Conservation (phyloP, 1,140 invertebrate genomes). For the Bombus picipes region DNA sequence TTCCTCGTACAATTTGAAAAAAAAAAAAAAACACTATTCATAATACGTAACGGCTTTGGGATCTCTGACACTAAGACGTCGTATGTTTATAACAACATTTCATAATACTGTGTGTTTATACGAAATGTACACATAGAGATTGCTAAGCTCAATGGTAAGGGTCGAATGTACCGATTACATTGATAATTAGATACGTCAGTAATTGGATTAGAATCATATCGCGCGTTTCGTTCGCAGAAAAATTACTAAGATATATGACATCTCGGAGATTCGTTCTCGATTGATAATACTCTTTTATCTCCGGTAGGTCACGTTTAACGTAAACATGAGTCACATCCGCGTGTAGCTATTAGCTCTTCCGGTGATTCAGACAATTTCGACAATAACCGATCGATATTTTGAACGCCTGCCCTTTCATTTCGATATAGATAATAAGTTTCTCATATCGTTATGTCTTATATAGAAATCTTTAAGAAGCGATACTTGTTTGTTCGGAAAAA, state of each 20-base stretch:
- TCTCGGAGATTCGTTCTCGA: neutral
- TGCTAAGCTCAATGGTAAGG: neutral
- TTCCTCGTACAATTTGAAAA: neutral
- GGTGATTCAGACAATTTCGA: neutral
- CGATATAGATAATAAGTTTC: neutral
- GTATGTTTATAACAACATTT: too few relatives aligned
- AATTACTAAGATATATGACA: neutral
- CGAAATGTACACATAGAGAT: too few relatives aligned
- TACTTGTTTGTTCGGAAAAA: neutral
- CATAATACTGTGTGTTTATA: neutral
- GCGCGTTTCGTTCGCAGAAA: neutral
- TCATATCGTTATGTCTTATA: neutral
- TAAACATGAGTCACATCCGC: slow-evolving; percentile 22
- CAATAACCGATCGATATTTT: neutral
- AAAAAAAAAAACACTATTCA: neutral
- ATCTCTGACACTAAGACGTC: neutral
- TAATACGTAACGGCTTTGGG: neutral
- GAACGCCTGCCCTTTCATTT: neutral
- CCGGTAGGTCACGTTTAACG: neutral
- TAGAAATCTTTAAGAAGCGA: neutral
- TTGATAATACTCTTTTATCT: neutral
- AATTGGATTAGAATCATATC: slow-evolving; percentile 6
- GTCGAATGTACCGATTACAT: slow-evolving; percentile 22
- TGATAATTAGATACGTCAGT: slow-evolving; percentile 22
- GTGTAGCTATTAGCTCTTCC: slow-evolving; percentile 7